phyloP scores from a whole-genome alignment of 2,888 invertebrate genomes.

The Pristionchus japonicus region DNA sequence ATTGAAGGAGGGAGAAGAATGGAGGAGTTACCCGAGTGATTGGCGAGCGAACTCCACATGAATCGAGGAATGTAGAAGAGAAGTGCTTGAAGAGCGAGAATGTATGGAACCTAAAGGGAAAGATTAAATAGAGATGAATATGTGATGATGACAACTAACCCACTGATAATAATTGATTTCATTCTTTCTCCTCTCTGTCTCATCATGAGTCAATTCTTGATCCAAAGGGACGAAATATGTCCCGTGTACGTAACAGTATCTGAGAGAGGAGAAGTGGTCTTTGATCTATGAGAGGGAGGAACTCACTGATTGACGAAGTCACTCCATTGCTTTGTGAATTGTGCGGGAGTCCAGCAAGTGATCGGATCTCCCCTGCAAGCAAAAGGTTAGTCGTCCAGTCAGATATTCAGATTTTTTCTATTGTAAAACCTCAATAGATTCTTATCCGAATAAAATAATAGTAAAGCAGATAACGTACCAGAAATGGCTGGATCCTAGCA shows the following conservation, averaged over 20 bases:
- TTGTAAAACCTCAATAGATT: too few species aligned
- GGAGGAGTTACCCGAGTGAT: slow-evolving; percentile 62
- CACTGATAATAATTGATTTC: slow-evolving; percentile 74
- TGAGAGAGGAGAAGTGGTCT: neutral
- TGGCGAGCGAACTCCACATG: slow-evolving; percentile 69
- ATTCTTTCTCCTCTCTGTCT: slow-evolving; percentile 56
- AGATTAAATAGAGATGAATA: neutral
- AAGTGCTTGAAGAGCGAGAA: slow-evolving; percentile 72
- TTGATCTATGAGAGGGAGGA: neutral
- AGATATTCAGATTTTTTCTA: neutral
- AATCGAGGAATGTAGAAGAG: slow-evolving; percentile 73
- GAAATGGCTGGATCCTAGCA: slow-evolving; percentile 52
- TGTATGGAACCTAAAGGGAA: slow-evolving; percentile 68
- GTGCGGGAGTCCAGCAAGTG: slow-evolving; percentile 73
- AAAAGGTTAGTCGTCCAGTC: too few species aligned
- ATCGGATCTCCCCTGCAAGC: slow-evolving; percentile 73
- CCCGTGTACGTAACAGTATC: slow-evolving; percentile 74
- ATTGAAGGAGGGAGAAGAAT: neutral
- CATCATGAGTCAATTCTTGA: slow-evolving; percentile 65
- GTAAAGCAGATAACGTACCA: too few species aligned
- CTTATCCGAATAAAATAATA: too few species aligned
- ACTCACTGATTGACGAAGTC: slow-evolving; percentile 45
- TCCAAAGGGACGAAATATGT: slow-evolving; percentile 71
- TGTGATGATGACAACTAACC: slow-evolving; percentile 52
- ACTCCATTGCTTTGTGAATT: slow-evolving; percentile 70